phyloP scores from a whole-genome alignment of 2,797 vertebrate species.

The Aeoliscus strigatus region DNA sequence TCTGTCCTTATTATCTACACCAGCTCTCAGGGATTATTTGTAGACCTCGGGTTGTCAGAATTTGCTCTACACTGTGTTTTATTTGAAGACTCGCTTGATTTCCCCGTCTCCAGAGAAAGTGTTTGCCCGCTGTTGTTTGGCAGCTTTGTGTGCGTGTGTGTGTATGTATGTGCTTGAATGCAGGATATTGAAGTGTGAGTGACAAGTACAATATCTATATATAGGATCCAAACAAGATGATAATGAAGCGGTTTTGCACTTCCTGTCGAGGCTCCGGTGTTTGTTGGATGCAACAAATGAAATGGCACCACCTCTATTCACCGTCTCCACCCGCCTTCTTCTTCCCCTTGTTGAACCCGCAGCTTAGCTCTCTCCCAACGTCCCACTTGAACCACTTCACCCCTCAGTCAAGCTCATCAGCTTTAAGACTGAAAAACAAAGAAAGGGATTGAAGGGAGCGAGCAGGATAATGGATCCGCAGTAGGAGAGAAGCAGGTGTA shows the following conservation, averaged over 20 bases:
- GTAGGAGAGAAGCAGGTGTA: conserved; percentile 40
- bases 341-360: conserved; percentile 19
- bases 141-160: conserved; percentile 11
- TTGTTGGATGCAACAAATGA: conserved; percentile 8
- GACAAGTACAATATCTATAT: conserved; percentile 25
- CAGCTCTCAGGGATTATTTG: conserved; percentile 16
- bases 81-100: conserved; percentile 39
- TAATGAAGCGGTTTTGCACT: conserved; percentile 7
- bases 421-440: conserved; percentile 48
- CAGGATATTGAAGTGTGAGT: conserved; percentile 13
- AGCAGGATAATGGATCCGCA: conserved; percentile 32
- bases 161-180: conserved; percentile 1
- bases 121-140: conserved; percentile 1
- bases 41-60: conserved; percentile 26
- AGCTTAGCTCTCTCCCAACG: conserved; percentile 7
- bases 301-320: conserved; percentile 12
- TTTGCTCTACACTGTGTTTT: conserved; percentile 37
- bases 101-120: conserved; percentile 12
- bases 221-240: conserved; percentile 26
- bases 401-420: conserved; percentile 45
- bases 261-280: conserved; percentile 4
- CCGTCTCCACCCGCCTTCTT: conserved; percentile 19
- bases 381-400: conserved; percentile 47
- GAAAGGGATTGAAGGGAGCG: conserved; percentile 37
- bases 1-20: conserved; percentile 33